A percentile compares a stretch with the other conserved stretches of the same genome.
phyloP scores from a whole-genome alignment of 2,113 vertebrate genomes.

The Heliornis fulica region DNA sequence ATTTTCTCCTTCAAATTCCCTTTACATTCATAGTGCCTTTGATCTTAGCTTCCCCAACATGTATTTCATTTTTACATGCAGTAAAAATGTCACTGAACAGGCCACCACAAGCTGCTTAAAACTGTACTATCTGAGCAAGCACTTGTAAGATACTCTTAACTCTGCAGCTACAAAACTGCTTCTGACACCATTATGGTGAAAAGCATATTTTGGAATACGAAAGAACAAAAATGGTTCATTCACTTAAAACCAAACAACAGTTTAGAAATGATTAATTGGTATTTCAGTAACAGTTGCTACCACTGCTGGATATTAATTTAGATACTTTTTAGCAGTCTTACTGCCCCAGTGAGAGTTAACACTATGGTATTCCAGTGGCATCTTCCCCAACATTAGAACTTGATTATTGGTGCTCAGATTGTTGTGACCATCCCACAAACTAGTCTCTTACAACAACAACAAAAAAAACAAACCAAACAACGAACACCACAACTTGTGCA shows the following conservation, averaged over 20 bases:
- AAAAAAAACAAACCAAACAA: not conserved
- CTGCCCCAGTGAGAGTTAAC: not conserved
- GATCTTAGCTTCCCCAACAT: not conserved
- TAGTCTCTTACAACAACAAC: not conserved
- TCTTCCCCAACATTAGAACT: not conserved
- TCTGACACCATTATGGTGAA: not conserved
- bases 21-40: not conserved
- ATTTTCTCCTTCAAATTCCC: constrained; percentile 30
- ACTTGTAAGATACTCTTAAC: not conserved
- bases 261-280: not conserved
- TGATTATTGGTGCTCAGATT: not conserved
- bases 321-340: not conserved
- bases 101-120: constrained; percentile 36
- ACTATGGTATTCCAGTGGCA: not conserved
- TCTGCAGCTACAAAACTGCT: not conserved
- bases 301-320: not conserved
- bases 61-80: not conserved
- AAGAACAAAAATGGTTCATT: not conserved
- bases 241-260: not conserved
- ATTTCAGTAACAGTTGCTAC: not conserved
- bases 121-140: not conserved
- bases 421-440: constrained; percentile 41
- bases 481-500: not conserved
- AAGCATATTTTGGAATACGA: not conserved
- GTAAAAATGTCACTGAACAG: constrained; percentile 41